phyloP scores from a whole-genome alignment of 2,888 invertebrate genomes.

The Diarsia rubi region DNA sequence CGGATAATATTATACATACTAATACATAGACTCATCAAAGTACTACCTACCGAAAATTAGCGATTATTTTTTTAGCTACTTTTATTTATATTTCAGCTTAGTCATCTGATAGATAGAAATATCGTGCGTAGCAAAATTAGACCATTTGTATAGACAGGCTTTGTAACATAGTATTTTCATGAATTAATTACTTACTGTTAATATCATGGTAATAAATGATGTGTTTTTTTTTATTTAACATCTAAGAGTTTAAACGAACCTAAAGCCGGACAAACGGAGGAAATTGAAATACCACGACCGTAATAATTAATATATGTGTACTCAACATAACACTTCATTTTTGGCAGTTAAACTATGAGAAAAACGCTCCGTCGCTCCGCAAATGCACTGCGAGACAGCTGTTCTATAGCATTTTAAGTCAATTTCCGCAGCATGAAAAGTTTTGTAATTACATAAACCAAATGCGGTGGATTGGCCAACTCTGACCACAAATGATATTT shows the following conservation, averaged over 20 bases:
- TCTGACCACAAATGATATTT: conserved; percentile 54
- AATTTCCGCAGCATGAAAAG: conserved; percentile 40
- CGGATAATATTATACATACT: conserved; percentile 32
- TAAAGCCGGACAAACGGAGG: not conserved
- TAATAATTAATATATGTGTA: conserved; percentile 41
- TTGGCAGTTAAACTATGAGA: conserved; percentile 50
- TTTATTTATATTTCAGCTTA: conserved; percentile 21
- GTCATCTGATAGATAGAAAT: conserved; percentile 40
- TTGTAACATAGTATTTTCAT: not conserved
- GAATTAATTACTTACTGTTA: not conserved
- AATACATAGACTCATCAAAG: not conserved
- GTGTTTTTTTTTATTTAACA: not conserved
- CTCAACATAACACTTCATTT: conserved; percentile 50
- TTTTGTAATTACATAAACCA: conserved; percentile 43
- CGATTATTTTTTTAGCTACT: conserved; percentile 7
- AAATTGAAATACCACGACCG: conserved; percentile 22
- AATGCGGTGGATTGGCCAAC: conserved; percentile 47
- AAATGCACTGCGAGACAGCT: conserved; percentile 37
- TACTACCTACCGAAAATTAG: conserved; percentile 7
- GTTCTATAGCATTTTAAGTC: conserved; percentile 36
- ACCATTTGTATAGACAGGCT: not conserved
- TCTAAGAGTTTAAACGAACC: not conserved
- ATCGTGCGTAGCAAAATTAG: conserved; percentile 1
- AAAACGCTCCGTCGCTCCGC: conserved; percentile 24
- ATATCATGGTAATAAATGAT: not conserved